These are phyloP conservation scores for Exephanes ischioxanthus DNA, from an alignment of 2,888 invertebrate species.

Conservation along the genomic window DNA sequence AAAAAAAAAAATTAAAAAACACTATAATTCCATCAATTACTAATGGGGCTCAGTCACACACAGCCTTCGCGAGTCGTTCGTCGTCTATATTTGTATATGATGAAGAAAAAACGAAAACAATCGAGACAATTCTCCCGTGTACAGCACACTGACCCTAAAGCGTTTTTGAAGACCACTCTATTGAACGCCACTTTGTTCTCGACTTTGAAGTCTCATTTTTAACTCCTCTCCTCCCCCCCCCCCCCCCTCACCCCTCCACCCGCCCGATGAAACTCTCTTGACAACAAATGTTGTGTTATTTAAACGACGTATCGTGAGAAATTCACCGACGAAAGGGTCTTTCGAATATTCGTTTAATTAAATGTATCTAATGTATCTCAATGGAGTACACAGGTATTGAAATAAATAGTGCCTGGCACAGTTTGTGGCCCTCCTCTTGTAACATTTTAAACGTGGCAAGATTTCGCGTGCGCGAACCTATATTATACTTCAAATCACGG, in stretches of 20 bases:
- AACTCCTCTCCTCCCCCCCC: neutral
- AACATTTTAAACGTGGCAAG: slow-evolving; percentile 70
- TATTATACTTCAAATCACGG: slow-evolving; percentile 21
- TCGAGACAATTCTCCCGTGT: slow-evolving; percentile 26
- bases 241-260: too few species aligned
- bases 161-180: slow-evolving; percentile 18
- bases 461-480: slow-evolving; percentile 31
- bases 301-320: slow-evolving; percentile 76
- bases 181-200: slow-evolving; percentile 38
- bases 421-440: slow-evolving; percentile 84
- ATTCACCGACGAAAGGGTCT: slow-evolving; percentile 72
- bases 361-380: slow-evolving; percentile 78
- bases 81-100: neutral
- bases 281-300: slow-evolving; percentile 15
- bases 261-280: slow-evolving; percentile 15
- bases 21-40: neutral
- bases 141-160: slow-evolving; percentile 46
- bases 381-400: slow-evolving; percentile 83
- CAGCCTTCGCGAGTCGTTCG: slow-evolving; percentile 13
- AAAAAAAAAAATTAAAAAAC: neutral
- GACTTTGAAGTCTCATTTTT: slow-evolving; percentile 25
- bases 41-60: slow-evolving; percentile 11
- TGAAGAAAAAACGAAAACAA: slow-evolving; percentile 25
- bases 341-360: slow-evolving; percentile 67
- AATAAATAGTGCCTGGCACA: slow-evolving; percentile 85